phyloP scores from a whole-genome alignment of 2,797 vertebrate genomes.

The Danio albolineatus region DNA sequence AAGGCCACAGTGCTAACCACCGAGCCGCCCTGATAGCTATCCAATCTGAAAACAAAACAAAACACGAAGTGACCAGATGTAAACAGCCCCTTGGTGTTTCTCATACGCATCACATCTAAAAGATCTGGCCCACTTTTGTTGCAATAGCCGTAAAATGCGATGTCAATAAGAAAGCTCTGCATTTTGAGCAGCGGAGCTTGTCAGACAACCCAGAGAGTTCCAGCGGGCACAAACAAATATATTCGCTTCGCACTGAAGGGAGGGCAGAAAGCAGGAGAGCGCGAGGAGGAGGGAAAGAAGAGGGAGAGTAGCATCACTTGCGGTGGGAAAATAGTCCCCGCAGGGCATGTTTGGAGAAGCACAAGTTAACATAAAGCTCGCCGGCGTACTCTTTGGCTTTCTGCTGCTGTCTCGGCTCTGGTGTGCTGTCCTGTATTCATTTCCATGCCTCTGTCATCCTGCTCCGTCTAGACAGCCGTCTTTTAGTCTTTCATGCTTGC shows the following conservation, averaged over 20 bases:
- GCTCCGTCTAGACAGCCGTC: neutral
- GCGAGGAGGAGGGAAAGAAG: conserved; percentile 45
- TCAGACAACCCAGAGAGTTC: conserved; percentile 63
- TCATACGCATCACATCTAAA: neutral
- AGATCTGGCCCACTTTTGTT: neutral
- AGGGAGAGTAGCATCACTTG: conserved; percentile 61
- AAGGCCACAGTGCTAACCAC: no score
- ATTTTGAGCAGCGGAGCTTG: conserved; percentile 66
- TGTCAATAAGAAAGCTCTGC: conserved; percentile 22
- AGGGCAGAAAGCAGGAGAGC: conserved; percentile 54
- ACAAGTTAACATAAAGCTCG: conserved; percentile 73
- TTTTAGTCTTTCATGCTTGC: conserved; percentile 17
- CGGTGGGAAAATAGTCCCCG: conserved; percentile 69
- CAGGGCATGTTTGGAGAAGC: conserved; percentile 77
- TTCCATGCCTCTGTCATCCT: conserved; percentile 13
- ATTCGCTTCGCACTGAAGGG: conserved; percentile 67
- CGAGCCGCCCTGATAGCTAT: no score
- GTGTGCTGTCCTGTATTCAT: conserved; percentile 13
- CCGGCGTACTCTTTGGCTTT: conserved; percentile 35
- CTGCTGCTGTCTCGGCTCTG: conserved; percentile 23
- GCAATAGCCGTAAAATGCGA: neutral
- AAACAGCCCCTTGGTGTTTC: neutral
- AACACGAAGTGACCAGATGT: no score
- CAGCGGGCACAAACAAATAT: conserved; percentile 74
- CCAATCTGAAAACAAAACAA: no score